Percentiles rank a stretch among this genome's conserved stretches.
Evolutionary conservation across 1,140 invertebrate species (phyloP).

Genomic region (Papilio dardanus): DNA sequence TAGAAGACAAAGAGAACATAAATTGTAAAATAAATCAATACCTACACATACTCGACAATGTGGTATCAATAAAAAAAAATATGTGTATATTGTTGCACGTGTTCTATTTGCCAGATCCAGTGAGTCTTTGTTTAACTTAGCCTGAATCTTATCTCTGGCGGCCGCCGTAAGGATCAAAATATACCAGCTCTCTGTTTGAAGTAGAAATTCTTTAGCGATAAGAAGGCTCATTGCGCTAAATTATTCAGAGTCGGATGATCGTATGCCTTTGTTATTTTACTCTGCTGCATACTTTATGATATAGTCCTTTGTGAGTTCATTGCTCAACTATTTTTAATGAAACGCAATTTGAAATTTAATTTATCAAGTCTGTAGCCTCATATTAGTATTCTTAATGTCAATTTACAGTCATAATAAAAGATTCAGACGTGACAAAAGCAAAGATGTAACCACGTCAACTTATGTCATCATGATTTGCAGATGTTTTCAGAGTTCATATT

Average conservation of each 20-base stretch:
- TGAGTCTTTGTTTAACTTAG: conserved; percentile 39
- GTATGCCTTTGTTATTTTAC: conserved; percentile 34
- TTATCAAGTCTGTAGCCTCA: neutral
- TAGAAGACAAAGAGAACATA: neutral
- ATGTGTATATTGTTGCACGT: conserved; percentile 7
- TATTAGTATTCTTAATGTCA: neutral
- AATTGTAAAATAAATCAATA: conserved; percentile 6
- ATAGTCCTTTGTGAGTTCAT: conserved; percentile 22
- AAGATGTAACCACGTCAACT: no score
- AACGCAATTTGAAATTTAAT: neutral
- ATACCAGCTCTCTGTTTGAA: conserved; percentile 63
- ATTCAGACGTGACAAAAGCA: no score
- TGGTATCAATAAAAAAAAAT: conserved; percentile 17
- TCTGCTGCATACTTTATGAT: neutral
- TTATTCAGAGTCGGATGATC: conserved; percentile 38
- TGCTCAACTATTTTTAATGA: neutral
- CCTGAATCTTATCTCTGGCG: conserved; percentile 50
- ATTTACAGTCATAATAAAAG: no score
- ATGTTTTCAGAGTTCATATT: neutral
- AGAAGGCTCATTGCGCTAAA: conserved; percentile 41
- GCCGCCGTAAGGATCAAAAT: conserved; percentile 56
- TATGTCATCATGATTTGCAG: neutral
- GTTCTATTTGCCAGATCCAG: conserved; percentile 16
- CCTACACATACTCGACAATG: neutral
- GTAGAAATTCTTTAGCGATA: conserved; percentile 43